Percentiles rank a stretch among this genome's conserved stretches.
phyloP scores from a whole-genome alignment of 2,113 vertebrate genomes.

The Coryphaenoides rupestris region DNA sequence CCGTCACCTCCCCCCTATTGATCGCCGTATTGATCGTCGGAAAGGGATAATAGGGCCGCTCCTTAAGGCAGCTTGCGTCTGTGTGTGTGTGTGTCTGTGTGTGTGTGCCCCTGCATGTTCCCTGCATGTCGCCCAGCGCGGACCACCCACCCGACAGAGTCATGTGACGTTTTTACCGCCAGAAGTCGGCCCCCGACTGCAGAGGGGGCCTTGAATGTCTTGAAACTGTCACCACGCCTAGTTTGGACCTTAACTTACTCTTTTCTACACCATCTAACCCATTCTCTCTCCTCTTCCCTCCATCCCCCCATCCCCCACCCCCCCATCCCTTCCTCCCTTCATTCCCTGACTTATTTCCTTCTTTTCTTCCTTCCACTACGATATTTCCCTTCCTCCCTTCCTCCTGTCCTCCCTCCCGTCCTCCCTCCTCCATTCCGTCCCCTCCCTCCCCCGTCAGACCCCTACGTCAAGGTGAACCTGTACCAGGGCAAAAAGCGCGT shows the following conservation, averaged over 20 bases:
- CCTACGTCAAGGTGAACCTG: constrained; percentile 96
- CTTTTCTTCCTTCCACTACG: not conserved
- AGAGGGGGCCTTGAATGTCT: too few relatives aligned
- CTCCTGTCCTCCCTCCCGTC: not conserved
- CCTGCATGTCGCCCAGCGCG: too few relatives aligned
- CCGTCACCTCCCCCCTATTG: constrained; percentile 45
- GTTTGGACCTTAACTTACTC: not conserved
- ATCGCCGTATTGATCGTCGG: constrained; percentile 46
- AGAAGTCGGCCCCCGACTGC: too few relatives aligned
- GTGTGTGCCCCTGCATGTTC: too few relatives aligned
- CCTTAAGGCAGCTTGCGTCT: too few relatives aligned
- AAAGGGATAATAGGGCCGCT: constrained; percentile 25
- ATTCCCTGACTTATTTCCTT: not conserved
- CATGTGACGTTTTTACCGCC: too few relatives aligned
- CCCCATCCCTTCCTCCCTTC: not conserved
- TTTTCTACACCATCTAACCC: not conserved
- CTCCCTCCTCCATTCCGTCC: not conserved
- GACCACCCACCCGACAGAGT: too few relatives aligned
- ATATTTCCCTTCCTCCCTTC: not conserved
- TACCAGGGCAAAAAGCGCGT: constrained; percentile 94
- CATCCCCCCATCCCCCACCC: not conserved
- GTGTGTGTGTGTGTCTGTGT: too few relatives aligned
- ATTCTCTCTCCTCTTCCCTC: not conserved
- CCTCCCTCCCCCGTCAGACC: constrained; percentile 71
- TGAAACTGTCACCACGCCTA: not conserved